Percentiles rank a stretch among this genome's conserved stretches.
These are phyloP conservation scores for Cinclus cinclus DNA, from an alignment of 2,113 vertebrate species.

Conservation along the genomic window DNA sequence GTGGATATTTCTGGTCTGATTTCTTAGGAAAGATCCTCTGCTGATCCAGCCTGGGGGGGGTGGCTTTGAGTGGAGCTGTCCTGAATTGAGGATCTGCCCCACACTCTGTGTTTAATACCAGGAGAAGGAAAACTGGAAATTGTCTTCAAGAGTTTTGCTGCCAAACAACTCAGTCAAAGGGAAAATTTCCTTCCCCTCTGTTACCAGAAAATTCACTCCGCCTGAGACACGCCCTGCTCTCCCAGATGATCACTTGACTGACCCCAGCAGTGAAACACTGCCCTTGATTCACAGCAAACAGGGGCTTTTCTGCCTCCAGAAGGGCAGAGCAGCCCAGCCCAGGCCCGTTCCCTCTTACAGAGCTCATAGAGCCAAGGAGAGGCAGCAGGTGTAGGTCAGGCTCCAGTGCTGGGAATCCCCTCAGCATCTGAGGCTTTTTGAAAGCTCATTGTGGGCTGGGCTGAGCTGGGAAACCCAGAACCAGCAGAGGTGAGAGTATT, in stretches of 20 bases:
- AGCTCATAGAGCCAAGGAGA: neutral
- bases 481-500: neutral
- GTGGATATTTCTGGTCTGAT: neutral
- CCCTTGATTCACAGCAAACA: neutral
- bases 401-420: neutral
- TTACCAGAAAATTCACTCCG: neutral
- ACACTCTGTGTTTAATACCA: neutral
- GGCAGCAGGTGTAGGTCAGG: neutral
- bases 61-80: neutral
- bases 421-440: neutral
- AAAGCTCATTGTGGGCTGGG: neutral
- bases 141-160: neutral
- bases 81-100: neutral
- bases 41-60: neutral
- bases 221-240: neutral
- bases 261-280: neutral
- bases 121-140: neutral
- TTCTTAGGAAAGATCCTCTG: neutral
- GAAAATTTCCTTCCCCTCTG: neutral
- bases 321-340: neutral
- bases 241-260: neutral
- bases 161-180: neutral
- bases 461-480: neutral
- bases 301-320: neutral
- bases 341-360: neutral